phyloP scores from a whole-genome alignment of 1,140 invertebrate species.

The Leptestheria dahalacensis region DNA sequence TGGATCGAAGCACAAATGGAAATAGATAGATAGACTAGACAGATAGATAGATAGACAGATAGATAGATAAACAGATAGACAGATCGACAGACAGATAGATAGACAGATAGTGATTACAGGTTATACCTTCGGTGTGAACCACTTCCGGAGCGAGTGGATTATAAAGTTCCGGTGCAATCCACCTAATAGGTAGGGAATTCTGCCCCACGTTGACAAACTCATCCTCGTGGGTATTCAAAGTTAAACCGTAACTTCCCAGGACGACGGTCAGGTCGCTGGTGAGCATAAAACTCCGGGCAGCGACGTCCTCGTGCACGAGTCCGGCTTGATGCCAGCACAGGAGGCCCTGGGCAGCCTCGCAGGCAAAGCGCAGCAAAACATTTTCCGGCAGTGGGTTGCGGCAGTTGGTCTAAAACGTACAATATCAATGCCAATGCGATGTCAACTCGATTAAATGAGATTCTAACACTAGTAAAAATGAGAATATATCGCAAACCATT shows the following conservation, averaged over 20 bases:
- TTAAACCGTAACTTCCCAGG: slow-evolving; percentile 1
- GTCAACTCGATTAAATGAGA: not conserved
- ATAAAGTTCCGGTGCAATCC: slow-evolving; percentile 52
- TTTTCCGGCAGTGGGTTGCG: slow-evolving; percentile 1
- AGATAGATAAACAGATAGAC: no score
- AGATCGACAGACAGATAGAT: no score
- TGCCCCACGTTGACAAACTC: not conserved
- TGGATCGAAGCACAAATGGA: not conserved
- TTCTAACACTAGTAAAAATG: not conserved
- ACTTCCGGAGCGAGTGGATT: not conserved
- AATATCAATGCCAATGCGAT: no score
- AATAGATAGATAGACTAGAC: no score
- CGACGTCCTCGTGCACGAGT: not conserved
- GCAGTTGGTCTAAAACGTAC: not conserved
- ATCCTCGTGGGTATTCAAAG: not conserved
- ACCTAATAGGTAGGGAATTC: slow-evolving; percentile 46
- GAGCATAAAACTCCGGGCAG: slow-evolving; percentile 3
- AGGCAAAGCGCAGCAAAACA: slow-evolving; percentile 7
- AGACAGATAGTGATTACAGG: not conserved
- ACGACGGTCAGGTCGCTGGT: slow-evolving; percentile 7
- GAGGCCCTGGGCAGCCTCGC: slow-evolving; percentile 4
- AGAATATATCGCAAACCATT: not conserved
- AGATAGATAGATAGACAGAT: no score
- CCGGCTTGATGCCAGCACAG: not conserved
- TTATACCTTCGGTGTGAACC: slow-evolving; percentile 3